These are phyloP conservation scores for Drosophila tanythrix DNA, from an alignment of 2,888 invertebrate species.

Conservation along the genomic window DNA sequence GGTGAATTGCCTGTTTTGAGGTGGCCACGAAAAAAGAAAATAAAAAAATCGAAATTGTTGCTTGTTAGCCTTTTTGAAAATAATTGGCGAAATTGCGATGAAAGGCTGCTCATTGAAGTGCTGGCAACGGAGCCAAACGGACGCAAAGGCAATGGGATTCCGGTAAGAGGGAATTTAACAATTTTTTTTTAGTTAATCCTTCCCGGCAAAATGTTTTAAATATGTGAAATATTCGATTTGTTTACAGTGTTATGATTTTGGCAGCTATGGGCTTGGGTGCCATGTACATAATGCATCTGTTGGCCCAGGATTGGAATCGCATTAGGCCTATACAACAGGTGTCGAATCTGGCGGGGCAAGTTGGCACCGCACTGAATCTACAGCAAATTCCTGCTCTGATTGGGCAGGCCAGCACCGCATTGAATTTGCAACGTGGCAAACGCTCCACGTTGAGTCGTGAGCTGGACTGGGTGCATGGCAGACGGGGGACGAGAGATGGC, in stretches of 20 bases:
- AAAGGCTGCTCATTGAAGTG: conserved; percentile 54
- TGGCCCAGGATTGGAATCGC: conserved; percentile 85
- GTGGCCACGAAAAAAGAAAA: conserved; percentile 30
- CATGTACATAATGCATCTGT: conserved; percentile 85
- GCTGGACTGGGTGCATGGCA: conserved; percentile 35
- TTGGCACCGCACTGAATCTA: conserved; percentile 53
- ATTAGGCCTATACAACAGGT: conserved; percentile 83
- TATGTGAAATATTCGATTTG: neutral
- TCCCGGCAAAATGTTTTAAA: neutral
- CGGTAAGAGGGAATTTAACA: conserved; percentile 48
- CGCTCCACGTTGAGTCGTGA: conserved; percentile 56
- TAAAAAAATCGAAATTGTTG: neutral
- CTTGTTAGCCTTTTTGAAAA: conserved; percentile 36
- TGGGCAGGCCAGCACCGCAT: conserved; percentile 65
- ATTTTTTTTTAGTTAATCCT: conserved; percentile 14
- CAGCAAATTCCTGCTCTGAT: conserved; percentile 50
- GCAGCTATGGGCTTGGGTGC: conserved; percentile 85
- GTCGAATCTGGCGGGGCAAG: conserved; percentile 67
- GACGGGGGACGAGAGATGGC: conserved; percentile 12
- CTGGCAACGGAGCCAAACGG: conserved; percentile 57
- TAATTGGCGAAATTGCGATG: conserved; percentile 41
- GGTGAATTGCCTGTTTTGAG: conserved; percentile 25
- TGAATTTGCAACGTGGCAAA: conserved; percentile 71
- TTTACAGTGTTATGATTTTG: conserved; percentile 79
- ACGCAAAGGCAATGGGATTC: conserved; percentile 67